These are phyloP conservation scores for Alexandromys fortis DNA, from an alignment of 2,113 vertebrate genomes.

Conservation along the genomic window DNA sequence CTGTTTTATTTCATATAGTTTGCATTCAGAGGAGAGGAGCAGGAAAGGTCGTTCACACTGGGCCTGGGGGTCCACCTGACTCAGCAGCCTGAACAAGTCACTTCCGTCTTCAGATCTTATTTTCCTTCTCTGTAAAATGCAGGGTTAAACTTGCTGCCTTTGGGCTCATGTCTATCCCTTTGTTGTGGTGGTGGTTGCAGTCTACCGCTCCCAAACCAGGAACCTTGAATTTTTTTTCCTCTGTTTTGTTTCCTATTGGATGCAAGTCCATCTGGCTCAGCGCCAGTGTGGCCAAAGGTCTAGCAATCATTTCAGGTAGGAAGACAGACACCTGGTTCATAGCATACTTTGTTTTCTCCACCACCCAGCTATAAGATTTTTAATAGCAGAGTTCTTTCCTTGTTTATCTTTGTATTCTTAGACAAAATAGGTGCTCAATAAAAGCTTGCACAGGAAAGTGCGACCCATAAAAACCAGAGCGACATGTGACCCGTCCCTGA, in stretches of 20 bases:
- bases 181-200: neutral
- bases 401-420: slow-evolving; percentile 18
- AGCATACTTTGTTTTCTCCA: neutral
- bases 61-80: neutral
- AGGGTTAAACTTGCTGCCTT: neutral
- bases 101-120: neutral
- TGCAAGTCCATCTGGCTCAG: neutral
- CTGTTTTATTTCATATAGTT: fast-evolving
- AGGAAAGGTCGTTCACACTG: neutral
- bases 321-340: slow-evolving; percentile 11
- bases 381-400: slow-evolving; percentile 5
- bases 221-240: slow-evolving; percentile 33
- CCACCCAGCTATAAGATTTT: neutral
- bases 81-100: neutral
- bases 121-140: neutral
- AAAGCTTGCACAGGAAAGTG: slow-evolving; percentile 27
- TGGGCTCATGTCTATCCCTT: neutral
- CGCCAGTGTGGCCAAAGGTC: slow-evolving; percentile 43
- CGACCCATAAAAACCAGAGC: neutral
- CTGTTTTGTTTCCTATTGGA: slow-evolving; percentile 2
- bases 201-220: neutral
- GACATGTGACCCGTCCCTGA: neutral
- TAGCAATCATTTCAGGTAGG: neutral
- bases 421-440: slow-evolving; percentile 21
- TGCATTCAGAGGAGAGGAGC: neutral